These are phyloP conservation scores for Platysternon megacephalum DNA, from an alignment of 2,113 vertebrate species.

Conservation along the genomic window DNA sequence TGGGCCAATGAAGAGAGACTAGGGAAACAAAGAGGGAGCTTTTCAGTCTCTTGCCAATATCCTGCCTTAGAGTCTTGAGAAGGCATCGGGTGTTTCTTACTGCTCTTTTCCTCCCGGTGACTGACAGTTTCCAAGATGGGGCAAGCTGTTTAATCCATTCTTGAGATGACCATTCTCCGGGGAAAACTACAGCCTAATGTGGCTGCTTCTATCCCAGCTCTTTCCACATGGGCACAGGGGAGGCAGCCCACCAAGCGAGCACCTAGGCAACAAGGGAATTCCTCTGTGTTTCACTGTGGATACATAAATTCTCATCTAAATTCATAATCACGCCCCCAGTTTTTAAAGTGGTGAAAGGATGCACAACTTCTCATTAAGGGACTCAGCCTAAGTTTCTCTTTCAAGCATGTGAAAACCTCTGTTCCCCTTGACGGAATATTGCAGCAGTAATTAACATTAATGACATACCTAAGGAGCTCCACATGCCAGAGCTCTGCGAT, in stretches of 20 bases:
- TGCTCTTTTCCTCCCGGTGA: not conserved
- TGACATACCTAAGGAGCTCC: conserved; percentile 64
- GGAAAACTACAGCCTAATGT: not conserved
- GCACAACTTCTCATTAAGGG: conserved; percentile 72
- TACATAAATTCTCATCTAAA: conserved; percentile 86
- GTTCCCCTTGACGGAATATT: conserved; percentile 36
- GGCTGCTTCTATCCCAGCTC: not conserved
- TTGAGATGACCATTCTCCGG: not conserved
- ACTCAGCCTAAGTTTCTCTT: conserved; percentile 63
- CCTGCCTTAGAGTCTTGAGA: not conserved
- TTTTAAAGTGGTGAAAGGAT: conserved; percentile 49
- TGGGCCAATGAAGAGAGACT: not conserved
- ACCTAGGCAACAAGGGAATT: not conserved
- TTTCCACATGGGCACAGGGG: fast-evolving
- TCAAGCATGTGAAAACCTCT: conserved; percentile 55
- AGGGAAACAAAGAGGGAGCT: not conserved
- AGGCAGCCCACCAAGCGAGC: not conserved
- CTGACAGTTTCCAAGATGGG: fast-evolving
- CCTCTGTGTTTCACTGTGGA: not conserved
- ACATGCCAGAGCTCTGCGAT: not conserved
- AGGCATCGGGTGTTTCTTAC: not conserved
- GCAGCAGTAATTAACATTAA: conserved; percentile 81
- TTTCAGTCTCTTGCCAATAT: not conserved
- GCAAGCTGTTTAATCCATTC: too few species aligned
- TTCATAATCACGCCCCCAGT: conserved; percentile 83